Evolutionary conservation across 2,113 vertebrate genomes (phyloP).

Genomic region (Ochotona curzoniae): DNA sequence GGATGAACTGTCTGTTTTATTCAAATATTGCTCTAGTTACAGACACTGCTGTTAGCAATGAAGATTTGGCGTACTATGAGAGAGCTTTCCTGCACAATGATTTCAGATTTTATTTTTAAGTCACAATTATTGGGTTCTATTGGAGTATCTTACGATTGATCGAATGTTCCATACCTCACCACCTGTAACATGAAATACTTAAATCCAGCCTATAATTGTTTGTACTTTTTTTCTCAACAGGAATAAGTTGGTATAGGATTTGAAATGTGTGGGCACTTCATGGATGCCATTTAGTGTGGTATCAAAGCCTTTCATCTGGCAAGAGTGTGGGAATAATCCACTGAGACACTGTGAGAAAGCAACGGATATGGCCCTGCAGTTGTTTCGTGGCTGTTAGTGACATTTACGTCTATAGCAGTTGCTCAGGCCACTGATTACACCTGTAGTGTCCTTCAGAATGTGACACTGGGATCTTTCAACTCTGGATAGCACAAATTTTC

Average conservation of each 20-base stretch:
- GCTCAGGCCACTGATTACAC: not conserved
- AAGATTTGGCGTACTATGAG: not conserved
- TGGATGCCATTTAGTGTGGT: not conserved
- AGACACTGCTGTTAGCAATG: not conserved
- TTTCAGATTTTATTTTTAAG: conserved; percentile 11
- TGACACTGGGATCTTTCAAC: not conserved
- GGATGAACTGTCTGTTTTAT: not conserved
- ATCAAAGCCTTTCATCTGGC: not conserved
- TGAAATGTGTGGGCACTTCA: not conserved
- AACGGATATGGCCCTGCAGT: not conserved
- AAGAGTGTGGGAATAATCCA: not conserved
- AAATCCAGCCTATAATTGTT: not conserved
- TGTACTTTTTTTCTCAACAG: conserved; percentile 25
- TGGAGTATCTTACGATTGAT: not conserved
- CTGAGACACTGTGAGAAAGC: not conserved
- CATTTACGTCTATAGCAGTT: not conserved
- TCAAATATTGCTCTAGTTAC: not conserved
- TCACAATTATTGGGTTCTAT: not conserved
- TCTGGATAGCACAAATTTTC: not conserved
- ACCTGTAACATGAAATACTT: conserved; percentile 32
- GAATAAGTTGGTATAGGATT: conserved; percentile 24
- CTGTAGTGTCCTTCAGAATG: not conserved
- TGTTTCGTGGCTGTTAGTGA: not conserved
- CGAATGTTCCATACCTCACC: not conserved
- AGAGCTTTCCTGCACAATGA: not conserved